These are phyloP conservation scores for Cynaeus angustus DNA, from an alignment of 2,888 invertebrate species.

Conservation along the genomic window DNA sequence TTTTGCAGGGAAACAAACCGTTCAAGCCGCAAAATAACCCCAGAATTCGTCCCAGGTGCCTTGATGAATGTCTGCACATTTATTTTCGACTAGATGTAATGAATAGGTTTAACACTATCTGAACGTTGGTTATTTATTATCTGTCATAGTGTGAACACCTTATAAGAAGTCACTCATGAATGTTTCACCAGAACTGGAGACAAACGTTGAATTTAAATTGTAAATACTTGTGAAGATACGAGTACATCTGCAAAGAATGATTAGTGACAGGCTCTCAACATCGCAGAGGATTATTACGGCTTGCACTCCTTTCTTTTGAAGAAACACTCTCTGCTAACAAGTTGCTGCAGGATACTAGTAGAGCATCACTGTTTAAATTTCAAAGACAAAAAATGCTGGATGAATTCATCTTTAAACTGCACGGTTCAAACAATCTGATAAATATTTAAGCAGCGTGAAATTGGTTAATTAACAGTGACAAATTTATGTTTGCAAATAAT, in stretches of 20 bases:
- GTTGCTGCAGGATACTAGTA: neutral
- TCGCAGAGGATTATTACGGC: slow-evolving; percentile 6
- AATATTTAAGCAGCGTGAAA: neutral
- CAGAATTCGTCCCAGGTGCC: slow-evolving; percentile 56
- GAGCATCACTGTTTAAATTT: no score
- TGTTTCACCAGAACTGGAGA: slow-evolving; percentile 27
- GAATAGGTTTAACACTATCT: slow-evolving; percentile 46
- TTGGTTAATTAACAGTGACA: neutral
- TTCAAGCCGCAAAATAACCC: slow-evolving; percentile 58
- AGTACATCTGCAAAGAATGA: slow-evolving; percentile 3
- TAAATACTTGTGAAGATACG: neutral
- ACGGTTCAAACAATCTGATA: neutral
- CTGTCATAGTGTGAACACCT: slow-evolving; percentile 44
- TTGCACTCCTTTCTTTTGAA: neutral
- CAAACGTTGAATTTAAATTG: slow-evolving; percentile 20
- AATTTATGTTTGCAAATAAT: slow-evolving; percentile 13
- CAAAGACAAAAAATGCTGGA: no score
- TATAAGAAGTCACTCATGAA: slow-evolving; percentile 45
- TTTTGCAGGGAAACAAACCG: slow-evolving; percentile 57
- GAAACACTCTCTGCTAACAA: slow-evolving; percentile 4
- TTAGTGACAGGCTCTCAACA: slow-evolving; percentile 7
- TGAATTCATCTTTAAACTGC: no score
- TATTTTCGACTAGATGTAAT: slow-evolving; percentile 43
- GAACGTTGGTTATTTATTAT: slow-evolving; percentile 46
- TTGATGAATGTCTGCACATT: slow-evolving; percentile 53